Evolutionary conservation across 2,797 vertebrate species (phyloP), one percentile per base, ranked within the genome.

Genomic region (Onychomys leucogaster): DNA sequence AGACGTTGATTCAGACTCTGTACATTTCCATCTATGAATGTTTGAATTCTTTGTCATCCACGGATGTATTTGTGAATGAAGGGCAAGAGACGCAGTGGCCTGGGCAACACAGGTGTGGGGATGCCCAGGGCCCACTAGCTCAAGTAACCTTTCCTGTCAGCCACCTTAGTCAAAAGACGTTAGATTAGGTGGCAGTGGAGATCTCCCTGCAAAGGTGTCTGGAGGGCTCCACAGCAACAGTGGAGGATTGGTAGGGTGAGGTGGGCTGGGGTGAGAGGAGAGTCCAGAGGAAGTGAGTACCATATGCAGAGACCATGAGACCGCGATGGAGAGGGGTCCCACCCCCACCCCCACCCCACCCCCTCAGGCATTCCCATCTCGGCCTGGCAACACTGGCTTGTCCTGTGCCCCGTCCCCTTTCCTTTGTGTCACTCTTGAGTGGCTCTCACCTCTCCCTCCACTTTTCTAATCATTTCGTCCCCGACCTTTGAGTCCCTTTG

Each of bases 401-500:
- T 32, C 32, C 5, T 37, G 19, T 14, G 23, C 23, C 1, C 21
- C 34, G 32, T 8, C 23, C 32, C 71, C 57, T 46, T 3, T 21
- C 16, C 34, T 14, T 41, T 2, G 0, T 4, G 46, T 65, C 34
- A 32, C 43, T 69, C 83, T 14, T 25, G 27, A 63, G 46, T 43
- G 14, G 6, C 29, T 21, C 9, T 77, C 29, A 13, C 67, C 69
- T 61, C 83, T 23, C 49, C 77, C 59, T 61, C 34, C 83, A 85
- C 6, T 85, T 32, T 89, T 73, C 93, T 81, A 67, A 67, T 59
- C 43, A 65, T 59, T 78, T 91, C 78, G 63, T 57, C 80, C 80
- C 89, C 59, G 67, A 88, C 52, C 23, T 77, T 89, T 8, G 43
- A 49, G 86, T 75, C 61, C 85, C 75, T 76, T 78, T 95, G 90